Evolutionary conservation across 1,140 invertebrate genomes (phyloP), one percentile per base, ranked within the genome.

Genomic region (Brachionus rotundiformis): DNA sequence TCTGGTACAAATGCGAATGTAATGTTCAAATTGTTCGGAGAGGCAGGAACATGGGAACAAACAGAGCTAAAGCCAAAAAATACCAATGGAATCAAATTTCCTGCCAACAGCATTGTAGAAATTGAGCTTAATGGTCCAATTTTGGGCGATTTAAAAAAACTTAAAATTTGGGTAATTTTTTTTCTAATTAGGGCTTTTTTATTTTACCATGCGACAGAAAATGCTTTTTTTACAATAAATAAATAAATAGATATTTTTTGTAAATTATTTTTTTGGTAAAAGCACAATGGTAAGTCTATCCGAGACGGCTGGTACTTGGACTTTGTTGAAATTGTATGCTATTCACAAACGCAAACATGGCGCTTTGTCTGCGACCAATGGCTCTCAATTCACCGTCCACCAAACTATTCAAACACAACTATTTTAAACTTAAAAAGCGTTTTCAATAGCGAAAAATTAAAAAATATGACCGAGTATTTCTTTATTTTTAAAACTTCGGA

Each of bases 101-200:
- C 76, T 0, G 6, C 76, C 1, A 79, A 79, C 36, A 79, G 76
- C 25, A 27, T 79, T 19, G 59, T 63, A 10, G 76, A 79, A 19
- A 61, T 59, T 6, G 76, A 79, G 11, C 19, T 79, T 0, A 36
- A 36, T 33, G 76, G 76, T n/a, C 76, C 76, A 0, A 19, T 61
- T 1, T 25, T 79, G 23, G 76, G 76, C 5, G 76, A 59, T 3
- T 25, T 79, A 7, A 79, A 59, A 25, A 54, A 63, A 36, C 19
- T 79, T 10, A 79, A 79, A 79, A 79, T 79, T 8, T 59, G 76
- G 44, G 75, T 77, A 59, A 77, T n/a, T 77, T n/a, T 19, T 5
- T 3, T 33, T n/a, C 19, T 75, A 16, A 47, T 36, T 1, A 75
- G 19, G 6, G 6, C 16, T 44, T n/a, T 73, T 68, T 68, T n/a